Base-by-base conservation (phyloP, 1,140 invertebrate genomes). In the Rhopalosiphum maidis region DNA sequence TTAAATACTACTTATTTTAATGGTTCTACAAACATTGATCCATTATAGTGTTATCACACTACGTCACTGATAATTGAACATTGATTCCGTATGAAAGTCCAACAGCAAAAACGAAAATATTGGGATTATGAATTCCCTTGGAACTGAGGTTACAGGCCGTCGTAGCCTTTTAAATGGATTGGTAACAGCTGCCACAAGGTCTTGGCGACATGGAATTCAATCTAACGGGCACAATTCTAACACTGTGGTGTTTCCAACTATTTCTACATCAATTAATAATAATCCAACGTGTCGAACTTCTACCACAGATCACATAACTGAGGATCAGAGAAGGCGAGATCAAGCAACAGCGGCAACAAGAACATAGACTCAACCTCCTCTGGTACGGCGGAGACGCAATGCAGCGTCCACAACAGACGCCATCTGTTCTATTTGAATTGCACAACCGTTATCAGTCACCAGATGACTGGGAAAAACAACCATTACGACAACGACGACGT, bases 401-500 rank as follows among this genome's bases (percentile, higher is more conserved):
- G 37, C 83, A 85, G 41, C 37, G 0, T 22, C 8, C 9, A 43
- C 48, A 54, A 54, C 87, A 23, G 48, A 9, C 48, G 30, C 51
- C 88, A 89, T 22, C 48, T 54, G 15, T 55, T 23, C 88, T 55
- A 41, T 89, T 89, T 25, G 88, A 89, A 89, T 55, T 35, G 3
- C 35, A 89, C 3, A 89, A 89, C 11, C 35, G 35, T 25, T 30
- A 43, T 68, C 89, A 90, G 55, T 90, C 89, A n/a, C 30, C 89
- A 43, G 89, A 90, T 41, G 89, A 90, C 35, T 90, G 89, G 89
- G 89, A 90, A 60, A 90, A 90, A 43, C 89, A 60, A 60, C 89
- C 89, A 9, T 21, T 90, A 21, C 54, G 89, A 18, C 41, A 68
- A 68, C 88, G 37, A 15, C 25, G 41, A 68, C 35, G 30, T 15